Base-by-base conservation (phyloP, 2,797 vertebrate species). In the Liasis olivaceus region DNA sequence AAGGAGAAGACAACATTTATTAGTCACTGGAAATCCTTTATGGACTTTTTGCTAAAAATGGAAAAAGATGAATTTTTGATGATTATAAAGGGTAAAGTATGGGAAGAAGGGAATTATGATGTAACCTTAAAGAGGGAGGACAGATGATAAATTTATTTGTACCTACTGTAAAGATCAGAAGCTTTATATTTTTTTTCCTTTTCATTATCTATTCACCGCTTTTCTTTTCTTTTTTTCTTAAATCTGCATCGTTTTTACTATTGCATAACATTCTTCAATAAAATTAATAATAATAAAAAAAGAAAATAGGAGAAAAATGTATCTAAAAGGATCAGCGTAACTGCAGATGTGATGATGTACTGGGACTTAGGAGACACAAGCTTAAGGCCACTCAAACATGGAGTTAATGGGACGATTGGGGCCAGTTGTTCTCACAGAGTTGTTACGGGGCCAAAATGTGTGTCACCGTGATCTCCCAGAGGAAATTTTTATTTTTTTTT, bases 141-240 rank as follows among this genome's bases (percentile, higher is more conserved):
- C 36, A 47, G 72, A 47, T 1, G 0, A 81, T 81, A 81, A 77
- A 77, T 77, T 22, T 77, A 77, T 42, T 36, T 22, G 56, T 56
- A 59, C 13, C 58, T 22, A 3, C 24, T 81, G 72, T 81, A 47
- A 81, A 47, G 72, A 77, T 6, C 36, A 36, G 36, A 36, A 36
- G 36, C 36, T 77, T 42, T 6, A 2, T 15, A 54, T 15, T 2
- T 2, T 2, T 8, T 0, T 4, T 2, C 13, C 31, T 17, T 2
- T 11, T 72, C 36, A 36, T 72, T 42, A 31, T 77, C 36, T 77
- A 77, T 77, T 77, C 31, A 72, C 20, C 69, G 42, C 31, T 20
- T 72, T 72, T 20, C 69, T 77, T 72, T 20, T 20, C 36, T 77
- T 36, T 77, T 77, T 42, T 42, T 77, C 69, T 72, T 72, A 60